Base-by-base conservation (phyloP, 2,888 invertebrate genomes). In the Agonum fuliginosum region DNA sequence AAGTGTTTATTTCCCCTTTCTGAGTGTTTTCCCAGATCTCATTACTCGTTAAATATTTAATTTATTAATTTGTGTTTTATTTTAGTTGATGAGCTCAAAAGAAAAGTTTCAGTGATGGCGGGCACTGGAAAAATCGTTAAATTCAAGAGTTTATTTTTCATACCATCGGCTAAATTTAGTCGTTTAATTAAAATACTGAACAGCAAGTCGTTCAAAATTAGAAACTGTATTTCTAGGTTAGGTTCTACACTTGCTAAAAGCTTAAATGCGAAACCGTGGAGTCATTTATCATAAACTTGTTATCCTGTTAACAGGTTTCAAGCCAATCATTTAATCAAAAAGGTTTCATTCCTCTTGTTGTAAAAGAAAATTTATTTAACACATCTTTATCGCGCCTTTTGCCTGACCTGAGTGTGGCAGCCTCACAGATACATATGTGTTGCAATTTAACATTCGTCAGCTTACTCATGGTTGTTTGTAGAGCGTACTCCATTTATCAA, bases 171-270 rank as follows among this genome's bases (percentile, higher is more conserved):
- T 69, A 69, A 69, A 69, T 69, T 69, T 69, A 69, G 69, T 69
- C 69, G 69, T 69, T 65, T 69, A 69, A 69, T 69, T 69, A 69
- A 69, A 69, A 69, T 69, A 46, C 69, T 69, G 12, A 37, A 22
- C 43, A 10, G 43, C 43, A 3, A 12, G 69, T 46, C 69, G 69
- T 69, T 46, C 41, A 69, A 22, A 69, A 14, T 69, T 69, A 69
- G 69, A 43, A 46, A 30, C 58, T 30, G 58, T 62, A 30, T 62
- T 62, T 30, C 30, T 62, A 62, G 30, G 58, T 62, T 62, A 62
- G 17, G 14, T 8, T 62, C 58, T 58, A 5, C 30, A 30, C 30
- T 3, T 30, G 30, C 30, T 3, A 30, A 30, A 30, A 30, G n/a
- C n/a, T n/a, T n/a, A n/a, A n/a, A n/a, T 30, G 30, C 8, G 30